Evolutionary conservation across 2,888 invertebrate genomes (phyloP).

Genomic region (Octonoba sinensis): DNA sequence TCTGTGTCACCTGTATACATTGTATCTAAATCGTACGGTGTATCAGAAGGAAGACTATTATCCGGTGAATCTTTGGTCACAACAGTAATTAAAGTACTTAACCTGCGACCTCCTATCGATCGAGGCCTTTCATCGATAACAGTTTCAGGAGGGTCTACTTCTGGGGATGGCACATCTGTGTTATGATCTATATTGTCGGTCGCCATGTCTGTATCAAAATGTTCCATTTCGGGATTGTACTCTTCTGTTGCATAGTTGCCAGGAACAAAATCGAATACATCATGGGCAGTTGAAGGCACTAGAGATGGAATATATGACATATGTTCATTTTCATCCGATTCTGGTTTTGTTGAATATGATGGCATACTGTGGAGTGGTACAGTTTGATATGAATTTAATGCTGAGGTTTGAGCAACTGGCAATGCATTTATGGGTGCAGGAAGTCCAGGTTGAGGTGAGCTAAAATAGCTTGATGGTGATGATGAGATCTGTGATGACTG

Average conservation of each 20-base stretch:
- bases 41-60: constrained; percentile 10
- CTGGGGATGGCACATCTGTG: constrained; percentile 35
- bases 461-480: constrained; percentile 38
- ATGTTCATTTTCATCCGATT: constrained; percentile 17
- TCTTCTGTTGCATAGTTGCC: constrained; percentile 12
- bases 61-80: constrained; percentile 40
- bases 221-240: constrained; percentile 53
- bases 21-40: constrained; percentile 21
- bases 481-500: constrained; percentile 30
- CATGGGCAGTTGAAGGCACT: constrained; percentile 56
- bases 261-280: constrained; percentile 26
- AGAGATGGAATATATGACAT: constrained; percentile 56
- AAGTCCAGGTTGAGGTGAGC: constrained; percentile 25
- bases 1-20: constrained; percentile 38
- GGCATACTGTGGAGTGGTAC: constrained; percentile 31
- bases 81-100: constrained; percentile 54
- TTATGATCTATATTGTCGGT: constrained; percentile 58
- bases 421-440: constrained; percentile 29
- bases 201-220: constrained; percentile 66
- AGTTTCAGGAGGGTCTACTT: constrained; percentile 13
- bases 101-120: constrained; percentile 8
- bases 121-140: constrained; percentile 9
- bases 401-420: constrained; percentile 17
- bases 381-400: constrained; percentile 45
- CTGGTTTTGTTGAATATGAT: constrained; percentile 40